These are phyloP conservation scores for Sesia bembeciformis DNA, from an alignment of 2,888 invertebrate species.

Conservation along the genomic window DNA sequence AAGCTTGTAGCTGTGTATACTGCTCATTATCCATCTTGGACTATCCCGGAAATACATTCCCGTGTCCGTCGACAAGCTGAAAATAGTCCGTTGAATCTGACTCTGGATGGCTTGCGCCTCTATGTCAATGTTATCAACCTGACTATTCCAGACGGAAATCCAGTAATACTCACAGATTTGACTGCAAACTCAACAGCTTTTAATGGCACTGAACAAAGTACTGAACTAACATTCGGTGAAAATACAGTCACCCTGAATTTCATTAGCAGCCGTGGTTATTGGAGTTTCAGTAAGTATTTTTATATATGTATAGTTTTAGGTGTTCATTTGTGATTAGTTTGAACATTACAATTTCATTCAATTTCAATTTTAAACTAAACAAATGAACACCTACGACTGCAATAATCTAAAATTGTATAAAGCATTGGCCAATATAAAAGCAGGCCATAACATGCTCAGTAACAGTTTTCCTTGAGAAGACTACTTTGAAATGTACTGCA, in stretches of 20 bases:
- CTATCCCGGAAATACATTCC: constrained; percentile 28
- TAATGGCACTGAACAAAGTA: constrained; percentile 19
- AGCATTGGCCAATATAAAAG: no score
- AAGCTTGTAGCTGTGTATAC: constrained; percentile 75
- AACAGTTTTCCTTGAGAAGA: no score
- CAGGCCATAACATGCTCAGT: no score
- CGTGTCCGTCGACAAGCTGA: constrained; percentile 39
- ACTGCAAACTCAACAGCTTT: constrained; percentile 8
- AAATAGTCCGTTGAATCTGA: not conserved
- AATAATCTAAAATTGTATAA: no score
- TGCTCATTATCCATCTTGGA: constrained; percentile 70
- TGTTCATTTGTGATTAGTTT: no score
- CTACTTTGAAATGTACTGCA: no score
- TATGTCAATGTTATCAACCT: constrained; percentile 19
- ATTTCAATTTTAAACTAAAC: no score
- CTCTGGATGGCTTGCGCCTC: constrained; percentile 29
- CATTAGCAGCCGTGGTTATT: constrained; percentile 37
- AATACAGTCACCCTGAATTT: constrained; percentile 38
- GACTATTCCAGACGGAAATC: constrained; percentile 1
- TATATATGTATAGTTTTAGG: no score
- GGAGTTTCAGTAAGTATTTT: constrained; percentile 49
- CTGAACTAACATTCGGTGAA: constrained; percentile 28
- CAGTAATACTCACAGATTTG: not conserved
- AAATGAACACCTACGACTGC: no score
- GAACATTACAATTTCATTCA: no score